Conservation (phyloP, 2,888 invertebrate genomes). For the Octodonta nipae region DNA sequence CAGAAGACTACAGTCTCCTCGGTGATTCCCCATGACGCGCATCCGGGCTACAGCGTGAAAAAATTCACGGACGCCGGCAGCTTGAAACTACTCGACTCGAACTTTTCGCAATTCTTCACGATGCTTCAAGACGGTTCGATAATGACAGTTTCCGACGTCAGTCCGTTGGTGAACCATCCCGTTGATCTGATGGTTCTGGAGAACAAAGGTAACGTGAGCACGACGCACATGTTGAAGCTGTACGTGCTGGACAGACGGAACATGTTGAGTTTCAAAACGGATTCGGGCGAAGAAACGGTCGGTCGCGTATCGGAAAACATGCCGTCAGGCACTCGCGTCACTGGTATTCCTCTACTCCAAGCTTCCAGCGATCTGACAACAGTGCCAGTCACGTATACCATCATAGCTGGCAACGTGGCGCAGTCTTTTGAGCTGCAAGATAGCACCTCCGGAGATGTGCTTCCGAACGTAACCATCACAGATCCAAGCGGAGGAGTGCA, state of each 20-base stretch:
- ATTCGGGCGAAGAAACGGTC: constrained; percentile 45
- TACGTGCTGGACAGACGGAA: constrained; percentile 71
- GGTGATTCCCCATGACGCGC: constrained; percentile 77
- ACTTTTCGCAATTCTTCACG: constrained; percentile 73
- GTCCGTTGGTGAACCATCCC: constrained; percentile 66
- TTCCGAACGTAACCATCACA: constrained; percentile 39
- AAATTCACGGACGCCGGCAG: constrained; percentile 52
- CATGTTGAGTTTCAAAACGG: constrained; percentile 63
- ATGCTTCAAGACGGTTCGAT: constrained; percentile 76
- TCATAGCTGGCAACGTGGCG: constrained; percentile 63
- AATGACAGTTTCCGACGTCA: constrained; percentile 79
- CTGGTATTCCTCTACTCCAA: constrained; percentile 56
- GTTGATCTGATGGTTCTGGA: constrained; percentile 71
- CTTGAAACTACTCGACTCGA: constrained; percentile 59
- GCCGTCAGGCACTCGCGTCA: constrained; percentile 56
- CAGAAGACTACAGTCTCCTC: constrained; percentile 37
- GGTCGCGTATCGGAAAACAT: constrained; percentile 69
- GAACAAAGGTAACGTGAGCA: constrained; percentile 65
- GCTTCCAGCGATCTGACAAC: constrained; percentile 56
- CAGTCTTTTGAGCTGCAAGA: constrained; percentile 61
- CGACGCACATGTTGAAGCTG: constrained; percentile 66
- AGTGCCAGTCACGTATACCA: constrained; percentile 61
- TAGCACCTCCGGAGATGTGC: constrained; percentile 37
- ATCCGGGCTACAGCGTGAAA: constrained; percentile 77
- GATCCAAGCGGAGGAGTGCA: constrained; percentile 50